Evolutionary conservation across 1,140 invertebrate genomes (phyloP).

Genomic region (Ceratina japonica): DNA sequence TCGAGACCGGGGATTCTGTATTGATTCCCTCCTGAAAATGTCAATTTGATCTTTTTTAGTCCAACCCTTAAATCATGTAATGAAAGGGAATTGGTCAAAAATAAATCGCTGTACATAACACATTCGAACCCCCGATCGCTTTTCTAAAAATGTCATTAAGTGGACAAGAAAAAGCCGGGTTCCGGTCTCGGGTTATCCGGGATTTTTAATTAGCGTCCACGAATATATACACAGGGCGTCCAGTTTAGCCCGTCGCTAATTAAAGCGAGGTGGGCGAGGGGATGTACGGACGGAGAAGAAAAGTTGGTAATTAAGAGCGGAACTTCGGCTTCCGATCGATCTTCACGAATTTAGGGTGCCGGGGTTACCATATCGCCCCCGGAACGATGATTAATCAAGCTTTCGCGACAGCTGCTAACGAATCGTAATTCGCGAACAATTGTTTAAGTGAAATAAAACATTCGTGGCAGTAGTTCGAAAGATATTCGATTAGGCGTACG

Average conservation of each 20-base stretch:
- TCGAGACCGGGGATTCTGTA: too few relatives aligned
- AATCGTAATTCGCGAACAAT: not conserved
- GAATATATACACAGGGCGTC: not conserved
- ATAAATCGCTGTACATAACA: not conserved
- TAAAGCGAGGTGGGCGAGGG: not conserved
- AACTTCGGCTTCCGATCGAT: not conserved
- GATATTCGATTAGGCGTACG: too few relatives aligned
- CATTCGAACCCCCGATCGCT: too few relatives aligned
- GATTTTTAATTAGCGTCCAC: constrained; percentile 15
- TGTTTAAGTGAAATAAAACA: too few relatives aligned
- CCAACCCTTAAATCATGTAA: too few relatives aligned
- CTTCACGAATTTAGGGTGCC: not conserved
- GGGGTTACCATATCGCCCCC: not conserved
- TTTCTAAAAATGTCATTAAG: not conserved
- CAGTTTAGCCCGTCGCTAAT: constrained; percentile 9
- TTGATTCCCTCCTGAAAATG: not conserved
- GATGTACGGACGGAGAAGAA: not conserved
- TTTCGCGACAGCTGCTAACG: not conserved
- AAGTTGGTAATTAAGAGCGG: constrained; percentile 4
- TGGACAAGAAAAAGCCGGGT: not conserved
- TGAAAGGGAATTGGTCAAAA: not conserved
- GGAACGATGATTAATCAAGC: constrained; percentile 5
- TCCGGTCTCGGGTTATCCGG: not conserved
- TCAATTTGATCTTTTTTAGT: too few relatives aligned
- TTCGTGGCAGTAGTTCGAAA: too few relatives aligned